Conservation (phyloP, 2,797 vertebrate species). For the Trichosurus vulpecula region DNA sequence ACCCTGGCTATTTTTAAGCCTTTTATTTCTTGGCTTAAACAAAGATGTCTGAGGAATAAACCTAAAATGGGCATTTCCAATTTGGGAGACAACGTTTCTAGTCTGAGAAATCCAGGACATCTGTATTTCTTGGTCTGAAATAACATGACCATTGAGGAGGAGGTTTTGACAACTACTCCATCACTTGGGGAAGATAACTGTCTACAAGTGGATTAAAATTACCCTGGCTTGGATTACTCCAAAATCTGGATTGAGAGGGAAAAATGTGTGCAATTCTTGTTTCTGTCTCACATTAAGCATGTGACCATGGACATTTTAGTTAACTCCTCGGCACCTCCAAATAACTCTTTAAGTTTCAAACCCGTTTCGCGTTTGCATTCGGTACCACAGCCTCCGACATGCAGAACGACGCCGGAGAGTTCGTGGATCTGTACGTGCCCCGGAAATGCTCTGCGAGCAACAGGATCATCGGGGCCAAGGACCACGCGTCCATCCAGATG, state of each 20-base stretch:
- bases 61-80: not conserved
- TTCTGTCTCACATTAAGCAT: not conserved
- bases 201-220: not conserved
- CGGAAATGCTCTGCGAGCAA: too few species aligned
- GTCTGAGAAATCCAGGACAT: not conserved
- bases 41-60: not conserved
- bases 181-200: not conserved
- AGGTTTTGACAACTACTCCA: not conserved
- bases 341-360: not conserved
- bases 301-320: not conserved
- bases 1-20: not conserved
- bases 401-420: too few species aligned
- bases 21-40: not conserved
- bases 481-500: too few species aligned
- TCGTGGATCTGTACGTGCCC: too few species aligned
- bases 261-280: not conserved
- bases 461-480: too few species aligned
- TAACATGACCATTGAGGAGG: rapidly evolving
- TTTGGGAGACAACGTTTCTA: not conserved
- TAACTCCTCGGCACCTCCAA: not conserved
- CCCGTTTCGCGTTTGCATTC: too few species aligned
- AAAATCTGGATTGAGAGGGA: not conserved
- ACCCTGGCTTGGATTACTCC: not conserved
- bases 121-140: not conserved
- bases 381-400: too few species aligned